Conservation (phyloP, 2,797 vertebrate species). For the Trachurus trachurus region DNA sequence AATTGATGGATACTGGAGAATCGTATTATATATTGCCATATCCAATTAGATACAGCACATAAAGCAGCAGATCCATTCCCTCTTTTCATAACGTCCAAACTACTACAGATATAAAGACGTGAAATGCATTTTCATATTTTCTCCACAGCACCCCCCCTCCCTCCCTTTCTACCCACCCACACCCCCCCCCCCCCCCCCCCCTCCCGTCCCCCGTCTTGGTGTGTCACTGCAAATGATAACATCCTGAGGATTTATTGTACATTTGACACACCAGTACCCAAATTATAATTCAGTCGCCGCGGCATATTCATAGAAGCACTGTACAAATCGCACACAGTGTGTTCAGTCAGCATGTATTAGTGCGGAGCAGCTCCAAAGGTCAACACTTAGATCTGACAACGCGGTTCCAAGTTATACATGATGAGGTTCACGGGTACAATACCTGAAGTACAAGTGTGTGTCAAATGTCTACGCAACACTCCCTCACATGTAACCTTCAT, state of each 20-base stretch:
- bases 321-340: slow-evolving; percentile 56
- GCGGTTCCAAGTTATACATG: slow-evolving; percentile 56
- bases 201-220: slow-evolving; percentile 56
- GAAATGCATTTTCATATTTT: slow-evolving; percentile 82
- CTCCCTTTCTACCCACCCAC: slow-evolving; percentile 12
- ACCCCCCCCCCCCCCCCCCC: slow-evolving; percentile 16
- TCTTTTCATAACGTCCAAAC: slow-evolving; percentile 78
- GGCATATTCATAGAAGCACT: slow-evolving; percentile 70
- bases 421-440: slow-evolving; percentile 30
- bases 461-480: slow-evolving; percentile 23
- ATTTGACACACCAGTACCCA: slow-evolving; percentile 85
- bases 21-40: slow-evolving; percentile 87
- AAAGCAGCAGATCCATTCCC: slow-evolving; percentile 87
- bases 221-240: slow-evolving; percentile 84
- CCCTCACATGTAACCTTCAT: slow-evolving; percentile 3
- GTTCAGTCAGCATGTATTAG: slow-evolving; percentile 65
- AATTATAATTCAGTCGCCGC: slow-evolving; percentile 82
- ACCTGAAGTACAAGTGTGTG: slow-evolving; percentile 18
- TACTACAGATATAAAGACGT: slow-evolving; percentile 81
- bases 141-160: slow-evolving; percentile 23
- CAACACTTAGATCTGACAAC: slow-evolving; percentile 64
- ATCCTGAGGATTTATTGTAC: slow-evolving; percentile 85
- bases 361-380: slow-evolving; percentile 66
- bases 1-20: slow-evolving; percentile 86
- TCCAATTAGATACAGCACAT: slow-evolving; percentile 89